Percentiles rank a stretch among this genome's conserved stretches.
phyloP scores from a whole-genome alignment of 2,797 vertebrate genomes.

The Orestias chungarensis region DNA sequence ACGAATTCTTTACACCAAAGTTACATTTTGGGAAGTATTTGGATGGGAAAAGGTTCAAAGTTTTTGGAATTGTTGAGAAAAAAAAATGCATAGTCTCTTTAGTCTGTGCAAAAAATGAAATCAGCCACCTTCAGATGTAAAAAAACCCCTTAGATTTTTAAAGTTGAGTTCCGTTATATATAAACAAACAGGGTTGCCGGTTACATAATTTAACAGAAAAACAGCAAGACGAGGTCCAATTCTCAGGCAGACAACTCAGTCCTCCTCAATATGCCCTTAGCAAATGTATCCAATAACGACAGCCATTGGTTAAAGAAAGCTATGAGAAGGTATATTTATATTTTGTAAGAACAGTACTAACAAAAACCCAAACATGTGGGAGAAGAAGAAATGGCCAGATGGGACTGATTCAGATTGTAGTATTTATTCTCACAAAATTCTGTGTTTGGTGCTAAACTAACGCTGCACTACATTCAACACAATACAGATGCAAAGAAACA shows the following conservation, averaged over 20 bases:
- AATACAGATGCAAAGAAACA: background rate
- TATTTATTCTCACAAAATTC: background rate
- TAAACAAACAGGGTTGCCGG: no score
- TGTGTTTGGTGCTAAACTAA: background rate
- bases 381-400: background rate
- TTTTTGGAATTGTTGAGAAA: background rate
- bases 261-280: background rate
- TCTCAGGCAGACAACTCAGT: no score
- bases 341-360: background rate
- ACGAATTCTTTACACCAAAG: no score
- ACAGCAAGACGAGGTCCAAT: no score
- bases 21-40: background rate
- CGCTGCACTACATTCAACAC: background rate
- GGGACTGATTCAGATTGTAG: background rate
- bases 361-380: background rate
- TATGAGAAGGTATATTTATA: background rate
- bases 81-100: background rate
- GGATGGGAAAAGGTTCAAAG: background rate
- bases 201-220: no score
- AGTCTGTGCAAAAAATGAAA: background rate
- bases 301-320: background rate
- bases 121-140: background rate
- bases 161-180: background rate
- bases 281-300: background rate
- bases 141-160: background rate